Conservation (phyloP, 2,888 invertebrate species). For the Ophion costatus region DNA sequence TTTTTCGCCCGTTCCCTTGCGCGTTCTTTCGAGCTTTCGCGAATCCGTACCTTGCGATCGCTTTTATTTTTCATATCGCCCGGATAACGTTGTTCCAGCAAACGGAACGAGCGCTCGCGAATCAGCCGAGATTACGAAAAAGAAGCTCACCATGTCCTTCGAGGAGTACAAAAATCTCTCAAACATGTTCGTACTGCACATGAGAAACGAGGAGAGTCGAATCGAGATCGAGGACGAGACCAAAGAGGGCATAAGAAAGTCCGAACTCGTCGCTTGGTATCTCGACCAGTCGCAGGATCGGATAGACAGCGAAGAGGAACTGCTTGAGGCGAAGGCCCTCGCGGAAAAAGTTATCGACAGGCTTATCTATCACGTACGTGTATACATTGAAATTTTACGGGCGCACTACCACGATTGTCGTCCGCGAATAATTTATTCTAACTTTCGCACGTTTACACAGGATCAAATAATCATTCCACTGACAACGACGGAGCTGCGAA, state of each 20-base stretch:
- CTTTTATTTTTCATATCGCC: too few relatives aligned
- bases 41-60: background rate
- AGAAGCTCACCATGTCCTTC: slow-evolving; percentile 92
- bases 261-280: slow-evolving; percentile 97
- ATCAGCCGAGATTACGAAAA: slow-evolving; percentile 85
- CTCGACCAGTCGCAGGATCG: slow-evolving; percentile 93
- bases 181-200: slow-evolving; percentile 94
- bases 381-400: too few relatives aligned
- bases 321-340: slow-evolving; percentile 93
- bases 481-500: slow-evolving; percentile 85
- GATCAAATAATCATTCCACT: slow-evolving; percentile 94
- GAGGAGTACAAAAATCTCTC: slow-evolving; percentile 97
- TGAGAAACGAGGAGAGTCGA: slow-evolving; percentile 93
- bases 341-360: slow-evolving; percentile 98
- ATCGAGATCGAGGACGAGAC: slow-evolving; percentile 86
- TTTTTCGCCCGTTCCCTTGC: background rate
- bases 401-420: too few relatives aligned
- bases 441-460: slow-evolving; percentile 82
- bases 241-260: slow-evolving; percentile 89
- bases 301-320: slow-evolving; percentile 95
- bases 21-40: background rate
- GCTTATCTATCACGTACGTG: slow-evolving; percentile 92
- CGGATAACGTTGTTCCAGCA: slow-evolving; percentile 10
- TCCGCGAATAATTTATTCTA: background rate
- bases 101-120: slow-evolving; percentile 68